Evolutionary conservation across 2,888 invertebrate species (phyloP), one percentile per base, ranked within the genome.

Genomic region (Dromius quadrimaculatus): DNA sequence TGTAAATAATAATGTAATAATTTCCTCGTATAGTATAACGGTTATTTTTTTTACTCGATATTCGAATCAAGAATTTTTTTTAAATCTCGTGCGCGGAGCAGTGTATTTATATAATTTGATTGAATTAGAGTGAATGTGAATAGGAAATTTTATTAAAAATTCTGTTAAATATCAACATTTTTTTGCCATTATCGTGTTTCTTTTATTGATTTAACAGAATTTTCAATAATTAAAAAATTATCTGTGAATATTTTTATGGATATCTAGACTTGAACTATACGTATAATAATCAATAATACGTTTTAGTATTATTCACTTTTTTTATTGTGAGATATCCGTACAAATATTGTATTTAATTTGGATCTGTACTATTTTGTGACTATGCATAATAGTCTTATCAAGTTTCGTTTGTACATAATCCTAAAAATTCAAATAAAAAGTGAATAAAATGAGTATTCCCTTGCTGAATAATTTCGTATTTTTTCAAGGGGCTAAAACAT

Each of bases 391-490:
- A 54, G 66, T 66, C 64, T 57, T 22, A 15, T 23, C 57, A 41
- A 45, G 15, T 63, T 63, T 43, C 45, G 45, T 63, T 41, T 66
- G 54, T 66, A 66, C 13, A 66, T 66, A 66, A 54, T 65, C 66
- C 57, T 66, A 11, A 41, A 66, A 66, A 66, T 66, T 59, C 36
- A 59, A 34, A 59, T 28, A 63, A 54, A 66, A 50, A 50, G 66
- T 66, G 54, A 66, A 66, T 66, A 66, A 66, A 66, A 38, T 66
- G 66, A 36, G 36, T 47, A 54, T 38, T 36, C 66, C 66, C 66
- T 66, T 66, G 66, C 66, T 66, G 38, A 54, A 66, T 38, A 66
- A 32, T 34, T 22, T 43, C 23, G 43, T 64, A 20, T 45, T 64
- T 36, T 61, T 23, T n/a, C 8, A 63, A 47, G 32, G n/a, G 43